Conservation (phyloP, 1,140 invertebrate species). For the Zaprionus camerounensis region DNA sequence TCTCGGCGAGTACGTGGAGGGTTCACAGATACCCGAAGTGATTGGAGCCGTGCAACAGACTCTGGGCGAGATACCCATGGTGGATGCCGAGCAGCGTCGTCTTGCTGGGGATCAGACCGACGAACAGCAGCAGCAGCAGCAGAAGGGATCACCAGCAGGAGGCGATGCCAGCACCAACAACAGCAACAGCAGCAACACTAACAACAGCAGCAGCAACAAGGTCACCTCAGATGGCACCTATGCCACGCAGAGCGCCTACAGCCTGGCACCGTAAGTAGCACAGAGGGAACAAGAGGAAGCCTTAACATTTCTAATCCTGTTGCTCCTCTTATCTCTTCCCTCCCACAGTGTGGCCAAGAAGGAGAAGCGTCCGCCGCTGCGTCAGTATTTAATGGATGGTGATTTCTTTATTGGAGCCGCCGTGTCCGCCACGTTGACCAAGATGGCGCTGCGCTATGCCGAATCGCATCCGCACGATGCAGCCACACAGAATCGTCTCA, state of each 20-base stretch:
- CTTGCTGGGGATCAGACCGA: constrained; percentile 88
- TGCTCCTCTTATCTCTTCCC: neutral
- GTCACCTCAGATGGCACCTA: constrained; percentile 99
- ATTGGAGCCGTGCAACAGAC: constrained; percentile 90
- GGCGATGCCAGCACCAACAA: constrained; percentile 47
- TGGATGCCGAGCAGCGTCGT: constrained; percentile 94
- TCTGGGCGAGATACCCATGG: constrained; percentile 94
- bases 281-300: no score
- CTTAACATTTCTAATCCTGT: neutral
- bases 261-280: constrained; percentile 88
- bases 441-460: constrained; percentile 90
- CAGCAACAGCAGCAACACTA: constrained; percentile 34
- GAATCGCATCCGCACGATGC: constrained; percentile 62
- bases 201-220: constrained; percentile 62
- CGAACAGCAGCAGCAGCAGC: constrained; percentile 72
- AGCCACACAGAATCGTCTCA: constrained; percentile 88
- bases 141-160: constrained; percentile 41
- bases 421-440: constrained; percentile 95
- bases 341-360: constrained; percentile 86
- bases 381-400: constrained; percentile 95
- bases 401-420: constrained; percentile 98
- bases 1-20: constrained; percentile 96
- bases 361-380: constrained; percentile 91
- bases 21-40: constrained; percentile 92
- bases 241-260: constrained; percentile 98